phyloP scores from a whole-genome alignment of 2,797 vertebrate species.

The Onychomys arenicola region DNA sequence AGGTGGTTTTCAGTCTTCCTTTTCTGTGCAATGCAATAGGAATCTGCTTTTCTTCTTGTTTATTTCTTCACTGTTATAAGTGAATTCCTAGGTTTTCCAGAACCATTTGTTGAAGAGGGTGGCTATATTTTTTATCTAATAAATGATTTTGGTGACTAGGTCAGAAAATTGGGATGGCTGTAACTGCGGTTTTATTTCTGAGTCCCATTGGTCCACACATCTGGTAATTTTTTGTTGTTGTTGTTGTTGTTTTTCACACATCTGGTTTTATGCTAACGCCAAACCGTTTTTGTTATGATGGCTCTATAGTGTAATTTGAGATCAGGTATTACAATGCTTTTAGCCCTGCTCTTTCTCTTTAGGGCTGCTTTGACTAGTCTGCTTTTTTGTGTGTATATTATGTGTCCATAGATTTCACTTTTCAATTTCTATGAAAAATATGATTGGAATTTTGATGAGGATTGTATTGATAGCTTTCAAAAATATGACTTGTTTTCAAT shows the following conservation, averaged over 20 bases:
- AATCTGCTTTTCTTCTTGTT: not conserved
- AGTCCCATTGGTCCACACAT: not conserved
- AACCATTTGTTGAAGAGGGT: not conserved
- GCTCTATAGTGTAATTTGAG: not conserved
- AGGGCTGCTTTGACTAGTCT: not conserved
- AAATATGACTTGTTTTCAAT: not conserved
- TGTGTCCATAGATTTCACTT: not conserved
- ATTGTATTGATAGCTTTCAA: not conserved
- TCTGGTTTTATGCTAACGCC: not conserved
- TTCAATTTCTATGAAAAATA: not conserved
- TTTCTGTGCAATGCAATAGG: not conserved
- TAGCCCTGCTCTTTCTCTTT: not conserved
- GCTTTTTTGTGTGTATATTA: no score
- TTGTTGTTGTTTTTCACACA: no score
- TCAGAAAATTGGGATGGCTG: not conserved
- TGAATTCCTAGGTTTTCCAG: not conserved
- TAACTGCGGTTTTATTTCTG: not conserved
- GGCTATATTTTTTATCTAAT: not conserved
- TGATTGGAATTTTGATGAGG: not conserved
- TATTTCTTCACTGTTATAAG: not conserved
- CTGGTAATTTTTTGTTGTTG: no score
- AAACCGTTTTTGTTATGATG: not conserved
- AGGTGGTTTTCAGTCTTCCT: not conserved
- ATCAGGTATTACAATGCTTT: not conserved
- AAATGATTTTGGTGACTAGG: not conserved